These are phyloP conservation scores for Clytia hemisphaerica DNA, from an alignment of 30 jellyfish, hydroid and myxozoan genomes.

Conservation along the genomic window DNA sequence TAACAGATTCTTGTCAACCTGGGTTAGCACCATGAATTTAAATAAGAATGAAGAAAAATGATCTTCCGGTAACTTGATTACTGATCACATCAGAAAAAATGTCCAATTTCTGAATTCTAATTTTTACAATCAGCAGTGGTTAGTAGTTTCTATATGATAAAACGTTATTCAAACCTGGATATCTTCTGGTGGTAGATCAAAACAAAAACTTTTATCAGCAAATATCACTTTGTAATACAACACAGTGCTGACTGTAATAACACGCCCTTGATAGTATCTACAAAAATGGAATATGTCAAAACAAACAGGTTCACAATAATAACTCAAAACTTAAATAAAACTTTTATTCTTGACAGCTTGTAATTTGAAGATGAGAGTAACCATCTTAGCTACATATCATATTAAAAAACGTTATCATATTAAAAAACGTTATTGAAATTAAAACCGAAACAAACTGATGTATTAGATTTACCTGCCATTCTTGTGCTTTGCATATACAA, in stretches of 20 bases:
- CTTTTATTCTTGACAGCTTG: no score
- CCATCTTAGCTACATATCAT: background rate
- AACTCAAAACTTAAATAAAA: no score
- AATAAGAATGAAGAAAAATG: no score
- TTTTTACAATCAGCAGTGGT: background rate
- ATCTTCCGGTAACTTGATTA: no score
- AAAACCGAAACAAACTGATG: background rate
- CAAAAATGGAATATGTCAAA: background rate
- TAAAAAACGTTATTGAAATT: background rate
- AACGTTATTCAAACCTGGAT: conserved; percentile 82
- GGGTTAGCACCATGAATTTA: background rate
- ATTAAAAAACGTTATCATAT: background rate
- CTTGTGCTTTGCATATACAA: conserved; percentile 68
- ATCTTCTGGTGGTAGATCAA: conserved; percentile 87
- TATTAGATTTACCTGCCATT: conserved; percentile 51
- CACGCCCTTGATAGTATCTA: conserved; percentile 70
- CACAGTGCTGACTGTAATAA: conserved; percentile 29
- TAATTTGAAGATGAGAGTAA: no score
- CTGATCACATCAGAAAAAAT: background rate
- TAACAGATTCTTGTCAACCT: background rate
- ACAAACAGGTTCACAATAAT: no score
- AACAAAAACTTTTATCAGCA: conserved; percentile 79
- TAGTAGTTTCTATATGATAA: no score
- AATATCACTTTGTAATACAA: conserved; percentile 60
- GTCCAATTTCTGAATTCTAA: background rate